Evolutionary conservation across 2,113 vertebrate species (phyloP).

Genomic region (Petaurus breviceps): DNA sequence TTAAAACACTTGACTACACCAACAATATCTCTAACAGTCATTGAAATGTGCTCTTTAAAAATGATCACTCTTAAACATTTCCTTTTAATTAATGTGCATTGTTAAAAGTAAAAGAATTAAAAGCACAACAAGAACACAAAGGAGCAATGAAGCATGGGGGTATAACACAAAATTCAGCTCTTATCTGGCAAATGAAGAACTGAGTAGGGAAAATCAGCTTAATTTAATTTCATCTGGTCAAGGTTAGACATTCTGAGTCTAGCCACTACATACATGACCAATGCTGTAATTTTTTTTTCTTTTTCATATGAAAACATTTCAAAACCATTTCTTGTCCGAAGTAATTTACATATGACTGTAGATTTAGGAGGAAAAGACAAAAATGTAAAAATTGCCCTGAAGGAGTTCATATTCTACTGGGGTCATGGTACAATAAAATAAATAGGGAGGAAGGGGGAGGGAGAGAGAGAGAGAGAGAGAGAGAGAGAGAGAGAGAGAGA

Average conservation of each 20-base stretch:
- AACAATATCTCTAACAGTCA: background rate
- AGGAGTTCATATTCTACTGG: background rate
- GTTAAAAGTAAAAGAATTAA: background rate
- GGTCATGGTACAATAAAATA: too few relatives aligned
- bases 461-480: too few relatives aligned
- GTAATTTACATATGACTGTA: background rate
- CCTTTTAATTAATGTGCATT: background rate
- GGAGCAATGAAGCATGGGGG: background rate
- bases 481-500: too few relatives aligned
- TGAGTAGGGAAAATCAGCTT: background rate
- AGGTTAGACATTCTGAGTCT: background rate
- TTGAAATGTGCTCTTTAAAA: background rate
- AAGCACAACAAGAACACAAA: background rate
- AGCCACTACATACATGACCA: background rate
- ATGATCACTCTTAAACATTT: background rate
- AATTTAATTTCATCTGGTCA: background rate
- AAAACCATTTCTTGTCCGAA: background rate
- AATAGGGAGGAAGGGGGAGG: too few relatives aligned
- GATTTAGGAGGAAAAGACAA: background rate
- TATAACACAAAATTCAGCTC: background rate
- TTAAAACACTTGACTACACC: background rate
- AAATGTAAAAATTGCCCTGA: background rate
- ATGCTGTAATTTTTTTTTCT: background rate
- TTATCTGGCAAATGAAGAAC: background rate
- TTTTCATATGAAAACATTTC: background rate